These are phyloP conservation scores for Microcebus lehilahytsara DNA, from an alignment of 2,113 vertebrate species.

Conservation along the genomic window DNA sequence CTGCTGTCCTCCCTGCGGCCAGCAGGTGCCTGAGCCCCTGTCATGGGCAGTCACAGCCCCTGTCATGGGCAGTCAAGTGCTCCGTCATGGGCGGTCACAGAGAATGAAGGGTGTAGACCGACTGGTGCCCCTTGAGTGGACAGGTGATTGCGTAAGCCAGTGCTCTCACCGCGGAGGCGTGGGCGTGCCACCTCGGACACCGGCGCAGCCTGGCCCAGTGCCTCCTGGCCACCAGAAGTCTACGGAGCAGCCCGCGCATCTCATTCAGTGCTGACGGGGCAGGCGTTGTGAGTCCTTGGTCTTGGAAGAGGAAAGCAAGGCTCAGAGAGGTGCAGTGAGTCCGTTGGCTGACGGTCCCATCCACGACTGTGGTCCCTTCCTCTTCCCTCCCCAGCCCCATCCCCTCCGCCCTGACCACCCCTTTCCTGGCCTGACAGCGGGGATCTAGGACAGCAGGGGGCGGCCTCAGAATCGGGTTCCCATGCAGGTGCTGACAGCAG, in stretches of 20 bases:
- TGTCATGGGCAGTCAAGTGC: not conserved
- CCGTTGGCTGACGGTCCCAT: not conserved
- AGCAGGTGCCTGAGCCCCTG: not conserved
- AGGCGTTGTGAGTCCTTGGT: not conserved
- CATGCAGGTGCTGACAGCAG: not conserved
- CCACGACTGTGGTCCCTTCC: rapidly evolving
- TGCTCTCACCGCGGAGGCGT: too few species aligned
- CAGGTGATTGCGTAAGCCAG: rapidly evolving
- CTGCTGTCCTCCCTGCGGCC: not conserved
- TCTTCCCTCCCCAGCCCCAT: rapidly evolving
- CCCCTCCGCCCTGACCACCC: rapidly evolving
- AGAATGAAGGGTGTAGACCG: not conserved
- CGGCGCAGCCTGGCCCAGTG: rapidly evolving
- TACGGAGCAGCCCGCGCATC: not conserved
- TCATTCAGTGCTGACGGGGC: not conserved
- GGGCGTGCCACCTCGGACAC: not conserved
- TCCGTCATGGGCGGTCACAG: not conserved
- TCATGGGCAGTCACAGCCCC: not conserved
- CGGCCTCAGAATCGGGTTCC: not conserved
- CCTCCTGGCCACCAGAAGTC: not conserved
- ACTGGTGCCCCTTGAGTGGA: rapidly evolving
- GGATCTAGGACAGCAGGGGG: not conserved
- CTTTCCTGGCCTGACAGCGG: not conserved
- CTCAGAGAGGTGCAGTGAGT: not conserved
- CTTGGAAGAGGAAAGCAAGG: not conserved